Conservation (phyloP, 1,140 invertebrate genomes). For the Listronotus oregonensis region DNA sequence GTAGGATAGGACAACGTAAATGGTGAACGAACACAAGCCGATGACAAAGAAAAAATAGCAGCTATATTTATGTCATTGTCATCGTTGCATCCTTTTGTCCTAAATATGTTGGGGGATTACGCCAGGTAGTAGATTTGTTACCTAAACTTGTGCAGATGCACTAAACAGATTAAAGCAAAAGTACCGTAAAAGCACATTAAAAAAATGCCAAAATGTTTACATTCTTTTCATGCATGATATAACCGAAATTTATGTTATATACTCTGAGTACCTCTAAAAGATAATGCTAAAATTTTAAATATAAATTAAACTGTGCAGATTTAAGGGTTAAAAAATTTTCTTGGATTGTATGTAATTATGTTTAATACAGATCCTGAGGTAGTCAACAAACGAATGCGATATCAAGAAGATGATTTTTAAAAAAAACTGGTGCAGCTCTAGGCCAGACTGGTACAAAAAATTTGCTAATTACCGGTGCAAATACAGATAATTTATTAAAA, state of each 20-base stretch:
- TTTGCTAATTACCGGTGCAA: slow-evolving; percentile 66
- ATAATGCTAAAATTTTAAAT: too few species aligned
- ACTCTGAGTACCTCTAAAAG: too few species aligned
- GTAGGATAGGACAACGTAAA: slow-evolving; percentile 27
- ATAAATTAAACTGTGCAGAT: too few species aligned
- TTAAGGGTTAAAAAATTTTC: too few species aligned
- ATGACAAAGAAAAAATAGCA: slow-evolving; percentile 25
- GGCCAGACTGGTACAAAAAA: slow-evolving; percentile 92
- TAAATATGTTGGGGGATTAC: slow-evolving; percentile 36
- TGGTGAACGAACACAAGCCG: slow-evolving; percentile 4
- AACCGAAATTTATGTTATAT: too few species aligned
- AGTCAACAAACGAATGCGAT: slow-evolving; percentile 71
- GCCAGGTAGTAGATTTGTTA: slow-evolving; percentile 28
- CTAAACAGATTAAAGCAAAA: slow-evolving; percentile 13
- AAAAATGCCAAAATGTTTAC: slow-evolving; percentile 1
- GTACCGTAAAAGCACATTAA: neutral
- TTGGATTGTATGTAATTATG: too few species aligned
- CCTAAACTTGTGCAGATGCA: slow-evolving; percentile 28
- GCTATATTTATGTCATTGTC: slow-evolving; percentile 37
- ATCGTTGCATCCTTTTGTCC: slow-evolving; percentile 36
- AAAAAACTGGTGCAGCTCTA: slow-evolving; percentile 77
- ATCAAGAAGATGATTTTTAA: slow-evolving; percentile 63
- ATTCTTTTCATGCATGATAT: too few species aligned
- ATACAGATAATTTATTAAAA: slow-evolving; percentile 58
- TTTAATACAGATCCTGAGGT: slow-evolving; percentile 26